A percentile compares a stretch with the other conserved stretches of the same genome.
Conservation (phyloP, 92 coral and sea anemone genomes). For the Umimayanthus kanabou region DNA sequence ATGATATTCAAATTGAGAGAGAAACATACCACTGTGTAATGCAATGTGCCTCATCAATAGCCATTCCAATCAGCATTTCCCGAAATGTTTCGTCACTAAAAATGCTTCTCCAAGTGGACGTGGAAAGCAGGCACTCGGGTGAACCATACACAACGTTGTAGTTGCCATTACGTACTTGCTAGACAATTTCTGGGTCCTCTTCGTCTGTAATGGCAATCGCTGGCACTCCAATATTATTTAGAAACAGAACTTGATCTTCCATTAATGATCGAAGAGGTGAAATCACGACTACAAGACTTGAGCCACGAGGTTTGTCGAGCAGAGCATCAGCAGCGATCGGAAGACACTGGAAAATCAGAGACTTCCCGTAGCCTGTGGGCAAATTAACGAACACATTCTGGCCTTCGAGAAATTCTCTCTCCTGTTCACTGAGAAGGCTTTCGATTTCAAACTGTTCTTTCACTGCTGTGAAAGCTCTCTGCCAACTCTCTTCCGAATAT, state of each 20-base stretch:
- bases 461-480: too few species aligned
- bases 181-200: conserved; percentile 21
- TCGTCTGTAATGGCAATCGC: conserved; percentile 37
- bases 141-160: conserved; percentile 78
- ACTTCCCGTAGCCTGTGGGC: neutral
- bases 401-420: too few species aligned
- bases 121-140: conserved; percentile 66
- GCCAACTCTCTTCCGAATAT: too few species aligned
- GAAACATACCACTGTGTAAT: conserved; percentile 20
- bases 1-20: neutral
- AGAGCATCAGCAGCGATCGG: too few species aligned
- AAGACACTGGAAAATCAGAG: too few species aligned
- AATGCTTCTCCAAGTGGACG: conserved; percentile 20
- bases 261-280: conserved; percentile 6
- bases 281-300: conserved; percentile 33
- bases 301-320: conserved; percentile 22
- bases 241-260: conserved; percentile 36
- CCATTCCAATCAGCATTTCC: conserved; percentile 6
- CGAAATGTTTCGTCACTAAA: neutral
- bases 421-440: too few species aligned
- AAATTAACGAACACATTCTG: too few species aligned
- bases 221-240: conserved; percentile 22
- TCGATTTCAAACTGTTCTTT: too few species aligned
- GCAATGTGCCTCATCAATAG: neutral
- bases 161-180: conserved; percentile 46